These are phyloP conservation scores for Drosophila parthenogenetica DNA, from an alignment of 2,888 invertebrate genomes.

Conservation along the genomic window DNA sequence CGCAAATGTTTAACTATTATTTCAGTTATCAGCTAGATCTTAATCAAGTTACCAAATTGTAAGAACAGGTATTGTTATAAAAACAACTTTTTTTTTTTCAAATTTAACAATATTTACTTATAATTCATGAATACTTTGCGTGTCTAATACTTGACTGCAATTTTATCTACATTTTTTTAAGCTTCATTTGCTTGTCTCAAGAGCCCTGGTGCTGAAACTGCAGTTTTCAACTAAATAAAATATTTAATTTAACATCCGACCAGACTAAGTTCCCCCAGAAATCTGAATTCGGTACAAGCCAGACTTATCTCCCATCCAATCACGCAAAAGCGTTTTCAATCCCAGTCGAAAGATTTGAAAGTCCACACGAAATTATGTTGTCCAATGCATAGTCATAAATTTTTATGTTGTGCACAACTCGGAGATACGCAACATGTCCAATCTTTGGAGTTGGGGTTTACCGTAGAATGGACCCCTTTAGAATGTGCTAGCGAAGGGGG, in stretches of 20 bases:
- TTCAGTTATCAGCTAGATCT: no score
- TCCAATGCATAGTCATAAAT: conserved; percentile 74
- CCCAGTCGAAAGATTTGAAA: conserved; percentile 44
- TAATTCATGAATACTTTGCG: no score
- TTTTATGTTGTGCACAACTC: conserved; percentile 62
- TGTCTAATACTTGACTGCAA: no score
- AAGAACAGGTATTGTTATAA: no score
- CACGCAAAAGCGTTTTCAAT: conserved; percentile 45
- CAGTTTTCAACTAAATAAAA: conserved; percentile 2
- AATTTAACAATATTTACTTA: no score
- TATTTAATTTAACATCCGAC: background rate
- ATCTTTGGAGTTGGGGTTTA: conserved; percentile 33
- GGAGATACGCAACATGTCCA: conserved; percentile 33
- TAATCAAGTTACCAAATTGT: no score
- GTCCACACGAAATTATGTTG: conserved; percentile 69
- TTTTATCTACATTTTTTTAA: background rate
- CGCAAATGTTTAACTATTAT: no score
- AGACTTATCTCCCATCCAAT: conserved; percentile 39
- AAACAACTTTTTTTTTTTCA: no score
- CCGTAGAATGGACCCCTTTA: conserved; percentile 45
- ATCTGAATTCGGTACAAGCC: conserved; percentile 23
- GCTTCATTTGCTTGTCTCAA: background rate
- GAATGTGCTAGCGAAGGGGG: conserved; percentile 17
- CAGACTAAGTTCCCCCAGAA: conserved; percentile 12
- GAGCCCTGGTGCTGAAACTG: background rate